A percentile compares a stretch with the other conserved stretches of the same genome.
Conservation (phyloP, 1,140 invertebrate species). For the Drosophila jambulina region DNA sequence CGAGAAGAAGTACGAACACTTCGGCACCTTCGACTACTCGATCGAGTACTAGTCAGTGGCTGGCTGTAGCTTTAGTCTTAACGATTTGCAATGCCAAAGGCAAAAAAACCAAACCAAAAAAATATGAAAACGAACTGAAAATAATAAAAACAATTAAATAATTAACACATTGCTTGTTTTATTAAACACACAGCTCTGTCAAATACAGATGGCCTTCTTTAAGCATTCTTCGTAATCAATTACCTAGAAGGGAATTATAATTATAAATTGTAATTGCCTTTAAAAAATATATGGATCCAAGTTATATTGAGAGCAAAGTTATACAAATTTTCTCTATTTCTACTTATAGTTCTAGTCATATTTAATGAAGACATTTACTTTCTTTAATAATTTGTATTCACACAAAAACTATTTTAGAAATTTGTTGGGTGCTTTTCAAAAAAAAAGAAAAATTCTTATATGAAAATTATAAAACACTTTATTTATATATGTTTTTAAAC, state of each 20-base stretch:
- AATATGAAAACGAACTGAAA: conserved; percentile 12
- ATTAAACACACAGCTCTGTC: not conserved
- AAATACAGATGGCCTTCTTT: not conserved
- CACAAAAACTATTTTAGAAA: no score
- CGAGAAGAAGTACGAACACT: conserved; percentile 67
- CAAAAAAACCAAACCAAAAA: conserved; percentile 16
- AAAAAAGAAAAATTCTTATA: not conserved
- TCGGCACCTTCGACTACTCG: conserved; percentile 71
- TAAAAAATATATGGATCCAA: not conserved
- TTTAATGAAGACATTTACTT: no score
- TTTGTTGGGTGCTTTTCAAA: no score
- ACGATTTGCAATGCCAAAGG: conserved; percentile 10
- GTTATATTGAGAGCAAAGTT: no score
- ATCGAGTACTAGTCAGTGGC: conserved; percentile 44
- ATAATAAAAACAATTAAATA: conserved; percentile 14
- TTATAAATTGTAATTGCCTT: not conserved
- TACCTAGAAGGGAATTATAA: not conserved
- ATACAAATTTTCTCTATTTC: no score
- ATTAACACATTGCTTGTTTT: not conserved
- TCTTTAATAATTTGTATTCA: no score
- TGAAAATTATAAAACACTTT: not conserved
- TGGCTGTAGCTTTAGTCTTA: conserved; percentile 3
- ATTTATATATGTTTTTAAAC: no score
- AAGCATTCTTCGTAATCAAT: not conserved
- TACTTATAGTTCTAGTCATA: no score